Percentiles rank a stretch among this genome's conserved stretches.
phyloP scores from a whole-genome alignment of 2,888 invertebrate species.

The Gandaritis pyraliata region DNA sequence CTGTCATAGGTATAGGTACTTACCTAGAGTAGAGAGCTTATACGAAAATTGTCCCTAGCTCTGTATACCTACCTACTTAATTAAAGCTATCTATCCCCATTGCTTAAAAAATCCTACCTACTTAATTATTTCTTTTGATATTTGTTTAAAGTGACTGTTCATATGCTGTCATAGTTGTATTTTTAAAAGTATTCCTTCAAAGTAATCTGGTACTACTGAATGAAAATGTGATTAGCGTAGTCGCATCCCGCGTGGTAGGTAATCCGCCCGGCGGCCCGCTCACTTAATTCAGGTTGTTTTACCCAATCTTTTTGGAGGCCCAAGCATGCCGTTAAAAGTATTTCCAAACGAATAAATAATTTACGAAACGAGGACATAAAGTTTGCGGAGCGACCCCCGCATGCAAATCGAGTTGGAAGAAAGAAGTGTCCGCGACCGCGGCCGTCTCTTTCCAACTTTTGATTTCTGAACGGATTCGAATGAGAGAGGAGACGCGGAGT shows the following conservation, averaged over 20 bases:
- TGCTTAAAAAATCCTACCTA: too few species aligned
- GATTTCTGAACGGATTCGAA: constrained; percentile 48
- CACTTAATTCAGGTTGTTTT: constrained; percentile 75
- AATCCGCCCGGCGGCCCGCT: constrained; percentile 68
- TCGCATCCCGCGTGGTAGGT: constrained; percentile 60
- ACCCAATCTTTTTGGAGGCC: constrained; percentile 75
- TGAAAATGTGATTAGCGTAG: constrained; percentile 58
- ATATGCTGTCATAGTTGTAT: constrained; percentile 14
- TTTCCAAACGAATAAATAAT: constrained; percentile 83
- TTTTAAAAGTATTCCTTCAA: constrained; percentile 31
- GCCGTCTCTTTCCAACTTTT: constrained; percentile 68
- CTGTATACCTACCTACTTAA: too few species aligned
- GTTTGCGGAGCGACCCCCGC: constrained; percentile 80
- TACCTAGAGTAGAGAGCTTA: too few species aligned
- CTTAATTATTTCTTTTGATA: too few species aligned
- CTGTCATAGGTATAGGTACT: too few species aligned
- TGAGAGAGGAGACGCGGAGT: constrained; percentile 49
- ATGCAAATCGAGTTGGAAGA: constrained; percentile 83
- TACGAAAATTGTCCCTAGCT: too few species aligned
- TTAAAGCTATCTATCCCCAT: background rate
- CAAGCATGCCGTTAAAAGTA: constrained; percentile 79
- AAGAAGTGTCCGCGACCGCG: constrained; percentile 72
- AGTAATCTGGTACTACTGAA: constrained; percentile 53
- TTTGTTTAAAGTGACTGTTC: background rate
- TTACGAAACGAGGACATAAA: constrained; percentile 84